Conservation (phyloP, 1,140 invertebrate genomes). For the Euborellia annulipes region DNA sequence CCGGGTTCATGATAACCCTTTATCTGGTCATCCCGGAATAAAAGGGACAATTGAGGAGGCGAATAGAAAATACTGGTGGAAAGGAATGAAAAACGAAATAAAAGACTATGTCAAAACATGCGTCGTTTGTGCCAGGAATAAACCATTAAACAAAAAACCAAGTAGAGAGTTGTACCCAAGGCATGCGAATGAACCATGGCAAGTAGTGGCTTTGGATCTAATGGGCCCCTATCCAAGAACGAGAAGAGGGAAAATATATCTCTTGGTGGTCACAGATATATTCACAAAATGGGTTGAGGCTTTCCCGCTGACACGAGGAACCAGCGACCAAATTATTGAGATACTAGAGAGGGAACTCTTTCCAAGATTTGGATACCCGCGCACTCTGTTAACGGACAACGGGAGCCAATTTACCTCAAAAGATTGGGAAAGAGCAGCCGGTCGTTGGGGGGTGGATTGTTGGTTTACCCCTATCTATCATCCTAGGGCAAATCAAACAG, state of each 20-base stretch:
- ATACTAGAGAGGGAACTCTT: slow-evolving; percentile 17
- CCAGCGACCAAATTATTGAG: slow-evolving; percentile 12
- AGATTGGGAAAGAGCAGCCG: not conserved
- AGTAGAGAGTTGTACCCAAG: too few relatives aligned
- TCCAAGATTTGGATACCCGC: slow-evolving; percentile 16
- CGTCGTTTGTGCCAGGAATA: too few relatives aligned
- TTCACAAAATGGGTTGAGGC: slow-evolving; percentile 17
- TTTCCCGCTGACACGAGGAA: slow-evolving; percentile 13
- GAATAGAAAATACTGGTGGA: too few relatives aligned
- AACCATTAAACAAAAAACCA: too few relatives aligned
- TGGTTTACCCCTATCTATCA: slow-evolving; percentile 19
- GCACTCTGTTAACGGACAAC: slow-evolving; percentile 17
- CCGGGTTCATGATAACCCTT: too few relatives aligned
- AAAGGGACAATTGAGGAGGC: too few relatives aligned
- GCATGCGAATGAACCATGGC: too few relatives aligned
- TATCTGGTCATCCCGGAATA: too few relatives aligned
- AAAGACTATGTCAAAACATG: too few relatives aligned
- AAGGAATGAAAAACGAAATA: too few relatives aligned
- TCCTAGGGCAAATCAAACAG: slow-evolving; percentile 18
- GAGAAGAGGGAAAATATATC: slow-evolving; percentile 7
- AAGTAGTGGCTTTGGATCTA: slow-evolving; percentile 12
- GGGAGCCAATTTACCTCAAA: slow-evolving; percentile 14
- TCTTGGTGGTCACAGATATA: slow-evolving; percentile 16
- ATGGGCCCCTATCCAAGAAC: slow-evolving; percentile 17
- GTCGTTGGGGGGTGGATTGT: slow-evolving; percentile 1